Evolutionary conservation across 1,140 invertebrate species (phyloP), one percentile per base, ranked within the genome.

Genomic region (Megathymus violae): DNA sequence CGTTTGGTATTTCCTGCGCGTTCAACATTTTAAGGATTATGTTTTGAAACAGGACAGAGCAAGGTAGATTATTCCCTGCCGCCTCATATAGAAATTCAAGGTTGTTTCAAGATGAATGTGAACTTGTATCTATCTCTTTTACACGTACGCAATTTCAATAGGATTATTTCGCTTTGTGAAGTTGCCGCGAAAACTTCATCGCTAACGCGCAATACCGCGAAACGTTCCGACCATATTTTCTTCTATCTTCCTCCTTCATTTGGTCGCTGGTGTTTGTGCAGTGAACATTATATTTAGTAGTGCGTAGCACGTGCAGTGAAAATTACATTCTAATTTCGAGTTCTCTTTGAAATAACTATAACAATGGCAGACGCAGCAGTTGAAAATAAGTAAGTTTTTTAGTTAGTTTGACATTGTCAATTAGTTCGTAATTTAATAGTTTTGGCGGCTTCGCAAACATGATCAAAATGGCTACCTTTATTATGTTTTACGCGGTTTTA

Each of bases 381-480:
- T 31, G 89, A 92, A 78, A 90, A 85, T 74, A 90, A 91, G 91
- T 92, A 86, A 92, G 91, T 89, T 51, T 14, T 56, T 71, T 15
- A 22, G 36, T 44, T 47, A 44, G 62, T 60, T 47, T 52, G 27
- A 46, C 50, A 34, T 25, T 19, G 16, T 67, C 50, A 44, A 43
- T 16, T 38, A 43, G 47, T 48, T 54, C 5, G 38, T 27, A 11
- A 9, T 69, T 46, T 31, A n/a, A 54, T 63, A 69, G 61, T 76
- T 78, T 78, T 89, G 85, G 88, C 88, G 89, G 87, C 78, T 85
- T 79, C 71, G 62, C 65, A 84, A 82, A 85, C 82, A 82, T 88
- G 84, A 88, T 88, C 87, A 91, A 91, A 91, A 91, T 91, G 89
- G 89, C 89, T 91, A 89, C 88, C 89, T 74, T 68, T 81, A 77